Evolutionary conservation across 2,888 invertebrate genomes (phyloP), one percentile per base, ranked within the genome.

Genomic region (Idaea biselata): DNA sequence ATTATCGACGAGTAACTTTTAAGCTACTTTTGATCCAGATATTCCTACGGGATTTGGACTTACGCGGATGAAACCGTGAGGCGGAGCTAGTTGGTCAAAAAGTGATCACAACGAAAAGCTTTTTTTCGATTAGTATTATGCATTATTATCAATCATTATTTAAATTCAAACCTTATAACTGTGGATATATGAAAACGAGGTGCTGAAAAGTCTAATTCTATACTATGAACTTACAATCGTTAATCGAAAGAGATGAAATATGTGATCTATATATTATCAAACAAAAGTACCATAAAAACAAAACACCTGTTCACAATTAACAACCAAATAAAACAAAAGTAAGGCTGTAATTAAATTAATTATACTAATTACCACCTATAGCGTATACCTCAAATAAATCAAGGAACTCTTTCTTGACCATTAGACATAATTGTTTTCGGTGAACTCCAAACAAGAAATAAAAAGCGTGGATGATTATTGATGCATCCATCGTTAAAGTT

Each of bases 381-480:
- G 79, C 77, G 76, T 76, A 75, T 75, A 77, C 78, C 76, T 73
- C 64, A 82, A 84, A 87, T 84, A 85, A 86, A 86, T 84, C 80
- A 82, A 80, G 75, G 79, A 79, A 73, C 73, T 77, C 78, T 81
- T 81, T 83, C 74, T 80, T 74, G 68, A 69, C 70, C 78, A 86
- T 89, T 86, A 88, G 78, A 77, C 75, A 76, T 88, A 89, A 89
- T 89, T 89, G 89, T 86, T 88, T 88, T 81, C 77, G 81, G 79
- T 76, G 72, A 73, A 73, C 68, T 68, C 70, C 71, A 73, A 74
- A 72, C 70, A 76, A 70, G 71, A 77, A 73, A 75, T 67, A 77
- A 81, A 81, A 82, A 78, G 72, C 58, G 57, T 58, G 64, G 72
- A 75, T 66, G 60, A 71, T 75, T 76, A 76, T 75, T 77, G 73